These are phyloP conservation scores for Trachelipus rathkii DNA, from an alignment of 1,140 invertebrate genomes.

Conservation along the genomic window DNA sequence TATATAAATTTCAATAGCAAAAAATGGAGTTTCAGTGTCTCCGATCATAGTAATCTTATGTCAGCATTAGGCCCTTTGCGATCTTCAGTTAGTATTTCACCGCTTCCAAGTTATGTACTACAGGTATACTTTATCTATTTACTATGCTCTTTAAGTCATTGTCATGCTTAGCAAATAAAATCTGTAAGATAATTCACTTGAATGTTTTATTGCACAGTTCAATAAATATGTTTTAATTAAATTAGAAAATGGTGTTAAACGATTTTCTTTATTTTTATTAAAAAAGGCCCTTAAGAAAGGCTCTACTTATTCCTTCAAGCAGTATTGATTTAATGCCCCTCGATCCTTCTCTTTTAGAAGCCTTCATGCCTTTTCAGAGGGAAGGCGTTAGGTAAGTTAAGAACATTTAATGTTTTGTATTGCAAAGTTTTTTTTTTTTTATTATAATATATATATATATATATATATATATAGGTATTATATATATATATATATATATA, in stretches of 20 bases:
- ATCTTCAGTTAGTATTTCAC: background rate
- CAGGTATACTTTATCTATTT: background rate
- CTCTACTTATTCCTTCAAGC: background rate
- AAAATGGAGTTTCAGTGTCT: background rate
- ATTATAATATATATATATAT: constrained; percentile 19
- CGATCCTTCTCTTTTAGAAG: background rate
- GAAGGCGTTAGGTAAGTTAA: background rate
- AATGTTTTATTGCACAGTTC: too few relatives aligned
- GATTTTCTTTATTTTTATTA: too few relatives aligned
- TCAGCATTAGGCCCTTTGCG: background rate
- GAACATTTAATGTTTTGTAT: background rate
- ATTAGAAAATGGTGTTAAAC: too few relatives aligned
- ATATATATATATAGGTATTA: constrained; percentile 20
- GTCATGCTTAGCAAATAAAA: too few relatives aligned
- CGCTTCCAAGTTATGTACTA: background rate
- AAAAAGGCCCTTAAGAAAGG: background rate
- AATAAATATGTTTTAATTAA: too few relatives aligned
- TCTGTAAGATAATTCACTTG: too few relatives aligned
- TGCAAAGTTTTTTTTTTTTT: background rate
- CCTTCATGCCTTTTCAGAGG: background rate
- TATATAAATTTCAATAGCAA: background rate
- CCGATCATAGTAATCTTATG: background rate
- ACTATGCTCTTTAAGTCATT: too few relatives aligned
- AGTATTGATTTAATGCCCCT: background rate
- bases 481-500: constrained; percentile 19